Evolutionary conservation across 2,797 vertebrate species (phyloP).

Genomic region (Jordanella pulchra): DNA sequence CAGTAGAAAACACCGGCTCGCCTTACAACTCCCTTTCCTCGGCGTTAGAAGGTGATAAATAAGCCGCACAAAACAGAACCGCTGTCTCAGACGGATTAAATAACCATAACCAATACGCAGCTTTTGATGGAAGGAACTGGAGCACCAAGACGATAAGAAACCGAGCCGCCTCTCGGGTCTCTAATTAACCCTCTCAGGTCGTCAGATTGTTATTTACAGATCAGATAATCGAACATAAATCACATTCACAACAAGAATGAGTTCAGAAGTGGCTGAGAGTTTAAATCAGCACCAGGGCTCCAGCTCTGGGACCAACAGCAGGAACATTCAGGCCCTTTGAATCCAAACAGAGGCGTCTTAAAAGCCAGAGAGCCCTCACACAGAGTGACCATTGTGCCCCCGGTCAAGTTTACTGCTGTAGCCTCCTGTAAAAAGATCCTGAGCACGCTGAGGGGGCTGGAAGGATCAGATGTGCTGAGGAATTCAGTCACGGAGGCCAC

Average conservation of each 20-base stretch:
- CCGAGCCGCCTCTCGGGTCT: conserved; percentile 36
- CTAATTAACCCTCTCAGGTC: conserved; percentile 6
- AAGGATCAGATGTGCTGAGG: conserved; percentile 80
- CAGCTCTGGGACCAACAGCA: conserved; percentile 27
- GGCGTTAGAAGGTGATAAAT: conserved; percentile 47
- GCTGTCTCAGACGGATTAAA: conserved; percentile 33
- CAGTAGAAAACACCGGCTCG: conserved; percentile 57
- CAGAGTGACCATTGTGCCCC: conserved; percentile 83
- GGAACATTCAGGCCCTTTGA: conserved; percentile 20
- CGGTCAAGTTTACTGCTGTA: conserved; percentile 41
- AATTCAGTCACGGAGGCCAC: conserved; percentile 72
- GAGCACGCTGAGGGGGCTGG: conserved; percentile 43
- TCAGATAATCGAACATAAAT: conserved; percentile 19
- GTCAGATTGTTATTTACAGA: background rate
- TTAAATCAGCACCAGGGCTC: conserved; percentile 3
- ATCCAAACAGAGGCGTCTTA: conserved; percentile 65
- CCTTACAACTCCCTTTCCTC: conserved; percentile 39
- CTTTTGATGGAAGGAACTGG: conserved; percentile 36
- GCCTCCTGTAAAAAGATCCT: conserved; percentile 79
- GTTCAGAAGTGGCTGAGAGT: background rate
- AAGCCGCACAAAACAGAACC: conserved; percentile 33
- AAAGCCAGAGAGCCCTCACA: conserved; percentile 70
- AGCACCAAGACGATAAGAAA: conserved; percentile 36
- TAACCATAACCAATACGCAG: conserved; percentile 19
- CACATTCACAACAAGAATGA: background rate